Conservation (phyloP, 1,140 invertebrate genomes). For the Solenopsis invicta region DNA sequence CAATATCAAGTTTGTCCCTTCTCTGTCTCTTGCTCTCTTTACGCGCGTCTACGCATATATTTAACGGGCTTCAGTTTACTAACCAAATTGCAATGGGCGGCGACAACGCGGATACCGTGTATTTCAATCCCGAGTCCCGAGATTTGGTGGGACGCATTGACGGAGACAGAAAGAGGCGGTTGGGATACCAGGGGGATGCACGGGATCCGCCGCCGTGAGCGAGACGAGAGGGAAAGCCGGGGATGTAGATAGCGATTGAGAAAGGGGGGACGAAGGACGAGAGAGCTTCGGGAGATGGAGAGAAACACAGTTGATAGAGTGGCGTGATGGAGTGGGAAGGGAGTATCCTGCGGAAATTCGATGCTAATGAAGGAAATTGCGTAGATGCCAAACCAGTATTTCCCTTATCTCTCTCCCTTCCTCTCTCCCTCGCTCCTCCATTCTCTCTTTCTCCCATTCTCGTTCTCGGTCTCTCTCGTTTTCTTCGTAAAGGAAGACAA, state of each 20-base stretch:
- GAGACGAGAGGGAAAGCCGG: constrained; percentile 45
- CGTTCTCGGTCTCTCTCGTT: constrained; percentile 15
- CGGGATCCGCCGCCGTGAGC: constrained; percentile 11
- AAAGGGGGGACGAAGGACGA: constrained; percentile 30
- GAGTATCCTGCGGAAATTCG: constrained; percentile 79
- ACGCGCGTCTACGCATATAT: background rate
- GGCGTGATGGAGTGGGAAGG: constrained; percentile 38
- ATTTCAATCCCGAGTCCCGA: constrained; percentile 57
- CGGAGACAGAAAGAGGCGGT: constrained; percentile 38
- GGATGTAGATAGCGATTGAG: constrained; percentile 63
- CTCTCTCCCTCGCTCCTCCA: background rate
- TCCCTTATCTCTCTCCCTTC: constrained; percentile 67
- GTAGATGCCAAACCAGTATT: constrained; percentile 80
- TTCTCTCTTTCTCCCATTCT: background rate
- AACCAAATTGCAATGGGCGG: constrained; percentile 70
- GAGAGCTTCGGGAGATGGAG: constrained; percentile 25
- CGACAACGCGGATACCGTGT: constrained; percentile 63
- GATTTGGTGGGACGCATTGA: constrained; percentile 67
- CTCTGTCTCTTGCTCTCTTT: background rate
- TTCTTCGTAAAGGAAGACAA: constrained; percentile 21
- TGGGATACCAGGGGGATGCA: constrained; percentile 4
- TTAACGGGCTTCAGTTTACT: constrained; percentile 59
- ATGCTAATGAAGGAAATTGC: constrained; percentile 83
- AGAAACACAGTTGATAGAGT: constrained; percentile 55
- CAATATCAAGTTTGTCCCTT: background rate